A percentile compares a stretch with the other conserved stretches of the same genome.
Evolutionary conservation across 2,113 vertebrate genomes (phyloP).

Genomic region (Tetraodon nigroviridis): DNA sequence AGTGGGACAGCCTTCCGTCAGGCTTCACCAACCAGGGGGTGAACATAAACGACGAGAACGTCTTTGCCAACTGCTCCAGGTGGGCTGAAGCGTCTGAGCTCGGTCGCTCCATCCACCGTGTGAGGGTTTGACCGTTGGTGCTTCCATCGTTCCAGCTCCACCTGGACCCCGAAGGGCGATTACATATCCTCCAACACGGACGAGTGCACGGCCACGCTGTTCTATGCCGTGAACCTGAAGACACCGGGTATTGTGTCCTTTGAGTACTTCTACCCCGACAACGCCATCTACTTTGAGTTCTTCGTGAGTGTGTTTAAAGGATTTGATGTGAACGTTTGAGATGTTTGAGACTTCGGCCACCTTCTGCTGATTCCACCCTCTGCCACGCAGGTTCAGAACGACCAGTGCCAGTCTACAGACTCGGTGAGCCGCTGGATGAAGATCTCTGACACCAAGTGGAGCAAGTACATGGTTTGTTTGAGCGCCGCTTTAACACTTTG

Average conservation of each 20-base stretch:
- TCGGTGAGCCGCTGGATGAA: slow-evolving; percentile 84
- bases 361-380: neutral
- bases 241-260: slow-evolving; percentile 84
- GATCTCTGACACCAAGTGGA: slow-evolving; percentile 83
- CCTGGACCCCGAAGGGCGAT: slow-evolving; percentile 85
- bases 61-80: slow-evolving; percentile 78
- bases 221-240: slow-evolving; percentile 90
- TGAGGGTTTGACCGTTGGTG: neutral
- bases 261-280: slow-evolving; percentile 90
- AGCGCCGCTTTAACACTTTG: neutral
- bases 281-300: slow-evolving; percentile 91
- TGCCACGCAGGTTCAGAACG: slow-evolving; percentile 84
- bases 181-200: slow-evolving; percentile 90
- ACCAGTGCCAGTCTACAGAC: slow-evolving; percentile 89
- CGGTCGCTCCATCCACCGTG: neutral
- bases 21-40: slow-evolving; percentile 84
- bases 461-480: slow-evolving; percentile 76
- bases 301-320: slow-evolving; percentile 77
- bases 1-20: slow-evolving; percentile 86
- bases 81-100: slow-evolving; percentile 61
- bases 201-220: slow-evolving; percentile 88
- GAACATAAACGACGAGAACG: slow-evolving; percentile 63
- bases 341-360: neutral
- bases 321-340: neutral
- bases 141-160: slow-evolving; percentile 76